Evolutionary conservation across 2,113 vertebrate species (phyloP), one percentile per base, ranked within the genome.

Genomic region (Gadus macrocephalus): DNA sequence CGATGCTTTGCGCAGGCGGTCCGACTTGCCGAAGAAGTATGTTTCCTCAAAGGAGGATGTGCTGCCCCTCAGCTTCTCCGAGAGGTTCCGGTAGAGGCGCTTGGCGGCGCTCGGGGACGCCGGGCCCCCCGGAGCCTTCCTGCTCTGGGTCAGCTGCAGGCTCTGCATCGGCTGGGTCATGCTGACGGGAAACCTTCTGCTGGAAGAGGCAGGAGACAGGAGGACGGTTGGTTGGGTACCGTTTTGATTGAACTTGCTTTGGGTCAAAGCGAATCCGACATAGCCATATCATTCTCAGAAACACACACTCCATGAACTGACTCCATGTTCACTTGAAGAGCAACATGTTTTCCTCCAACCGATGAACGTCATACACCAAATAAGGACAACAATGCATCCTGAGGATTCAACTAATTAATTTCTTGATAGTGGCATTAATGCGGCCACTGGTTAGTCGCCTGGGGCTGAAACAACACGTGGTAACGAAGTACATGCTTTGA

Each of bases 111-210:
- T 97, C 19, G 97, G 97, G 6, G 97, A 99, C 0, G 96, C 91
- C 0, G 96, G 96, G 20, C 93, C 73, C 0, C 91, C 92, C 0
- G 88, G 80, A 70, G 91, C 91, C 86, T 94, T 97, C 75, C 94
- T 94, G 70, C 76, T 91, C 80, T 95, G 95, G 15, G 92, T 90
- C 75, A 98, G 89, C 77, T 96, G 94, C 17, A 98, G 86, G 79
- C 91, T 97, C 78, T 97, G 96, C 96, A 98, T 98, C 86, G 96
- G 95, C 89, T 97, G 96, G 1, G 93, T 97, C 96, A 97, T 96
- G 20, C 88, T 92, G 73, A 80, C 81, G 2, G 81, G 53, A 67
- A 81, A 76, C 59, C 78, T 91, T 89, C 96, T 96, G 78, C 12
- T 3, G 53, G 49, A 58, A 64, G 12, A 27, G 27, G 28, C 3